Conservation (phyloP, 1,140 invertebrate species). For the Ostrea denselamellosa region DNA sequence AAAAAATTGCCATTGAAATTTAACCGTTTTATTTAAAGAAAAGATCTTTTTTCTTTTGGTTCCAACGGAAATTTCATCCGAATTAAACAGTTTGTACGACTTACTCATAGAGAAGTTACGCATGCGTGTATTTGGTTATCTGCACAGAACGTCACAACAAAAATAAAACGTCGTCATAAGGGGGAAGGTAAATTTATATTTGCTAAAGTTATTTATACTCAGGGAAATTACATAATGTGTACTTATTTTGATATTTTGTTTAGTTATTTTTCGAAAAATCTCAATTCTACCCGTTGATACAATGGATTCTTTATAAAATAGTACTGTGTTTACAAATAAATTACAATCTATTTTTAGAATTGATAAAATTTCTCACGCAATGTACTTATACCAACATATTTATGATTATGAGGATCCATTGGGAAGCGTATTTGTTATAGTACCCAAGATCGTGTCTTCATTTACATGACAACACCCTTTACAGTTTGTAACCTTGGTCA, state of each 20-base stretch:
- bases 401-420: too few relatives aligned
- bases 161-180: constrained; percentile 21
- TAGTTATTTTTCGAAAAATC: neutral
- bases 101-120: neutral
- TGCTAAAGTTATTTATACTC: neutral
- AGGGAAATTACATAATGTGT: neutral
- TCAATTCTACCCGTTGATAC: neutral
- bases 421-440: too few relatives aligned
- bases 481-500: too few relatives aligned
- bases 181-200: constrained; percentile 6
- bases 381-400: neutral
- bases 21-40: too few relatives aligned
- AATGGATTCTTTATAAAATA: neutral
- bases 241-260: constrained; percentile 7
- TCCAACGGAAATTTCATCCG: too few relatives aligned
- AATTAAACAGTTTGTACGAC: neutral
- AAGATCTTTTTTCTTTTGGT: too few relatives aligned
- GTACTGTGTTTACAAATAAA: neutral
- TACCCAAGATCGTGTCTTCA: too few relatives aligned
- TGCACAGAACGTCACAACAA: neutral
- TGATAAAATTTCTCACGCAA: constrained; percentile 9
- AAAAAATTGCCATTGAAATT: too few relatives aligned
- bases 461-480: too few relatives aligned
- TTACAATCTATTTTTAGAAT: constrained; percentile 25
- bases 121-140: neutral